These are phyloP conservation scores for Eucera pruinosa DNA, from an alignment of 2,888 invertebrate genomes.

Conservation along the genomic window DNA sequence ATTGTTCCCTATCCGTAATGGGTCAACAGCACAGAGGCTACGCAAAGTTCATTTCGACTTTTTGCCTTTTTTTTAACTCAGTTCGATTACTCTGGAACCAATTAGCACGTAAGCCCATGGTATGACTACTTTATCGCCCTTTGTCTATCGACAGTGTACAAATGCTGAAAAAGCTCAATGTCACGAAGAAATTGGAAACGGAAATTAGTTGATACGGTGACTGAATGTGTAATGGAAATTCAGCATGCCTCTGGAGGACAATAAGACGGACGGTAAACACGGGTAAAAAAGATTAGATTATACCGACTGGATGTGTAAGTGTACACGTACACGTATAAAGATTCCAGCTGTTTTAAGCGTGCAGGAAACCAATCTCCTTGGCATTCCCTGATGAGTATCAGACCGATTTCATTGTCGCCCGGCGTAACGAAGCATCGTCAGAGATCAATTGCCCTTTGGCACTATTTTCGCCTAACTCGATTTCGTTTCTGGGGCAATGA, in stretches of 20 bases:
- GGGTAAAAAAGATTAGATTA: conserved; percentile 64
- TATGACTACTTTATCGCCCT: conserved; percentile 13
- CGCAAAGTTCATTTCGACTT: too few relatives aligned
- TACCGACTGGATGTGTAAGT: conserved; percentile 3
- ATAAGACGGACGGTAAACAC: conserved; percentile 60
- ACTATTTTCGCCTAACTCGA: conserved; percentile 76
- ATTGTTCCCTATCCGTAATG: too few relatives aligned
- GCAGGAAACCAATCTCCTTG: conserved; percentile 74
- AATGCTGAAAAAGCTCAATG: conserved; percentile 19
- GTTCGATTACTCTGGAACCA: too few relatives aligned
- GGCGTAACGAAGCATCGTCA: conserved; percentile 76
- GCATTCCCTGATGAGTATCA: conserved; percentile 72
- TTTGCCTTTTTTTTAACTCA: too few relatives aligned
- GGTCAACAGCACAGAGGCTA: too few relatives aligned
- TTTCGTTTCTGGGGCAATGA: conserved; percentile 80
- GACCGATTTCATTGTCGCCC: conserved; percentile 77
- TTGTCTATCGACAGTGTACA: background rate
- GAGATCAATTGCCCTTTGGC: conserved; percentile 77
- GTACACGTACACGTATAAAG: conserved; percentile 4
- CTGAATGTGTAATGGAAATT: conserved; percentile 64
- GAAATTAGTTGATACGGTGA: conserved; percentile 2
- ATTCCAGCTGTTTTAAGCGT: conserved; percentile 9
- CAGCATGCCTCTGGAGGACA: conserved; percentile 39
- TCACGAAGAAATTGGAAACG: conserved; percentile 6
- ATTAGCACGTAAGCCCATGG: too few relatives aligned